phyloP scores from a whole-genome alignment of 2,113 vertebrate genomes.

The Penelope pileata region DNA sequence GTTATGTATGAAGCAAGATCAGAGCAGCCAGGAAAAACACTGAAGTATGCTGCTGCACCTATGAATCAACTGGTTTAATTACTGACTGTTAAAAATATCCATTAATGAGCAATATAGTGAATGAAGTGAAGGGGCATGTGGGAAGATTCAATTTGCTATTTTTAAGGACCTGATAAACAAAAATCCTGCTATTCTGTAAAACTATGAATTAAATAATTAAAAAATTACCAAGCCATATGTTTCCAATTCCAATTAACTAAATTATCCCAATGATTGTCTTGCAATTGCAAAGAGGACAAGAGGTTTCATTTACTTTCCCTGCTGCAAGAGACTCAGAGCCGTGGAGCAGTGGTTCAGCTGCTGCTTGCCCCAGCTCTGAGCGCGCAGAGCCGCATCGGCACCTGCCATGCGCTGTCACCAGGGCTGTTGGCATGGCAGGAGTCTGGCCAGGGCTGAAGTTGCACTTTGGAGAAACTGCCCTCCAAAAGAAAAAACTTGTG shows the following conservation, averaged over 20 bases:
- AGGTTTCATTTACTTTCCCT: neutral
- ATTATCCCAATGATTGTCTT: neutral
- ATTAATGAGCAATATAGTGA: conserved; percentile 4
- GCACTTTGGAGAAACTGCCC: neutral
- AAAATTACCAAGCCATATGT: neutral
- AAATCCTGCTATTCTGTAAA: neutral
- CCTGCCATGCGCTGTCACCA: neutral
- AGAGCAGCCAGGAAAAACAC: neutral
- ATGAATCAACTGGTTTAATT: neutral
- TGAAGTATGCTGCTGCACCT: neutral
- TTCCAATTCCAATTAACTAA: neutral
- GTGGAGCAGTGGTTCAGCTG: neutral
- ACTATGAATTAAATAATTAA: neutral
- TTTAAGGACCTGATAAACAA: conserved; percentile 11
- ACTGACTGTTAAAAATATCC: neutral
- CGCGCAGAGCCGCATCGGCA: neutral
- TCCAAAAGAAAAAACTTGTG: neutral
- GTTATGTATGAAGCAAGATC: neutral
- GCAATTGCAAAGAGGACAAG: neutral
- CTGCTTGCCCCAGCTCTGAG: neutral
- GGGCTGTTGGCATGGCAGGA: accelerated
- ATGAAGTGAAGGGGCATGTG: conserved; percentile 15
- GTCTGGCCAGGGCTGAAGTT: neutral
- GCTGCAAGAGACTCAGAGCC: neutral
- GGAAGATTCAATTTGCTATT: conserved; percentile 28